Evolutionary conservation across 2,888 invertebrate genomes (phyloP).

Genomic region (Tromatobia lineatoria): DNA sequence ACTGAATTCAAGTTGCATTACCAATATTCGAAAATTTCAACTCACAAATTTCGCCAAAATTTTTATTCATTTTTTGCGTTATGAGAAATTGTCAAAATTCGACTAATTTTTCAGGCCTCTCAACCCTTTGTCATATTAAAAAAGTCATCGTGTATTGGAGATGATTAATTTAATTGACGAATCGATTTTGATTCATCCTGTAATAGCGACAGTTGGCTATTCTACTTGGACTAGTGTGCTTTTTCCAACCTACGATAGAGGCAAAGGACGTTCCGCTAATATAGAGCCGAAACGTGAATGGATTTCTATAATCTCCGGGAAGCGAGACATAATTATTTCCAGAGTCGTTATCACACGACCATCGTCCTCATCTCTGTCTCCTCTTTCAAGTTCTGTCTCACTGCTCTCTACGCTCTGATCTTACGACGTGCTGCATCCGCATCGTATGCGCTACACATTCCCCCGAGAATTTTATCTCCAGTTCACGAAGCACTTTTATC

Average conservation of each 20-base stretch:
- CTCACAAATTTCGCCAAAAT: too few relatives aligned
- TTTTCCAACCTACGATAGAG: slow-evolving; percentile 35
- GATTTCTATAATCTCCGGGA: slow-evolving; percentile 71
- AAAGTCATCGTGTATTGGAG: too few relatives aligned
- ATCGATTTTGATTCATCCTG: slow-evolving; percentile 20
- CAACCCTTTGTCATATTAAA: too few relatives aligned
- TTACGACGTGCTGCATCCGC: slow-evolving; percentile 65
- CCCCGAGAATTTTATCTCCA: slow-evolving; percentile 59
- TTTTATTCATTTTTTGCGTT: too few relatives aligned
- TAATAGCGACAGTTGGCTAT: slow-evolving; percentile 7
- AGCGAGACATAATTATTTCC: slow-evolving; percentile 72
- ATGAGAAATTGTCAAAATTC: too few relatives aligned
- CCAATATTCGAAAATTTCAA: too few relatives aligned
- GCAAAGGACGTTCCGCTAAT: slow-evolving; percentile 66
- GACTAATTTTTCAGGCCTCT: not conserved
- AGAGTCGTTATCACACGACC: slow-evolving; percentile 69
- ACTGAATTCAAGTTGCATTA: too few relatives aligned
- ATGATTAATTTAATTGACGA: not conserved
- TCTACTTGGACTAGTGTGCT: slow-evolving; percentile 9
- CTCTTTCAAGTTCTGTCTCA: slow-evolving; percentile 53
- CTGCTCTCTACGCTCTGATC: slow-evolving; percentile 53
- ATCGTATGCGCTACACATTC: slow-evolving; percentile 50
- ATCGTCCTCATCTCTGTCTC: slow-evolving; percentile 58
- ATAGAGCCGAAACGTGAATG: slow-evolving; percentile 72
- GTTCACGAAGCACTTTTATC: slow-evolving; percentile 49